Conservation (phyloP, 2,797 vertebrate genomes). For the Acipenser ruthenus region DNA sequence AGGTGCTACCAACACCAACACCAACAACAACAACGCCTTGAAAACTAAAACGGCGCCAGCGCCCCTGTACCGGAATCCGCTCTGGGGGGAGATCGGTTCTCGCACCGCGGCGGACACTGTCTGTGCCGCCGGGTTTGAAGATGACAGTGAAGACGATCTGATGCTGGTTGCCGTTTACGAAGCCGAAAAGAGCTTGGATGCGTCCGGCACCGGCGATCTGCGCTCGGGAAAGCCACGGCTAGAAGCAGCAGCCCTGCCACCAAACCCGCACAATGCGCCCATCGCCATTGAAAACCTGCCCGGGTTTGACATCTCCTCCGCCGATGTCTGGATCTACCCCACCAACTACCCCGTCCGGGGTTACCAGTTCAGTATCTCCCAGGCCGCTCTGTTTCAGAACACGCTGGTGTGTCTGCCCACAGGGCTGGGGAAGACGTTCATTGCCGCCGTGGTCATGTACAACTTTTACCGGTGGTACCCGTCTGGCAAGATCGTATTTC, state of each 20-base stretch:
- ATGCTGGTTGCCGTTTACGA: slow-evolving; percentile 71
- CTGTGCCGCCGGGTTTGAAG: slow-evolving; percentile 22
- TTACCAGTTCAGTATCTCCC: slow-evolving; percentile 81
- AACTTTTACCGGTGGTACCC: slow-evolving; percentile 98
- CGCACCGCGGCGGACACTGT: slow-evolving; percentile 3
- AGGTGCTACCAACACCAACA: background rate
- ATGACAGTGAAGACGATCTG: slow-evolving; percentile 61
- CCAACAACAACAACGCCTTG: background rate
- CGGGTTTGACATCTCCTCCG: slow-evolving; percentile 70
- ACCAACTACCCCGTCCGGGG: slow-evolving; percentile 76
- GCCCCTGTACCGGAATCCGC: slow-evolving; percentile 12
- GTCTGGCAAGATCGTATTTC: slow-evolving; percentile 83
- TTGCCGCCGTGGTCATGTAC: slow-evolving; percentile 90
- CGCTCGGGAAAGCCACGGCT: slow-evolving; percentile 3
- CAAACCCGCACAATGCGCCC: background rate
- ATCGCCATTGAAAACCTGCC: slow-evolving; percentile 42
- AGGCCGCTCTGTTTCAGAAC: slow-evolving; percentile 70
- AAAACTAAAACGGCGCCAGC: too few species aligned
- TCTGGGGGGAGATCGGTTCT: slow-evolving; percentile 39
- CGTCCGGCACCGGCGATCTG: slow-evolving; percentile 16
- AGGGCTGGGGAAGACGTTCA: slow-evolving; percentile 90
- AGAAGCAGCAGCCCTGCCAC: background rate
- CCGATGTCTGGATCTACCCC: slow-evolving; percentile 84
- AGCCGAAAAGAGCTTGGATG: slow-evolving; percentile 52
- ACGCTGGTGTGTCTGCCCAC: slow-evolving; percentile 89